These are phyloP conservation scores for Zaprionus inermis DNA, from an alignment of 1,140 invertebrate species.

Conservation along the genomic window DNA sequence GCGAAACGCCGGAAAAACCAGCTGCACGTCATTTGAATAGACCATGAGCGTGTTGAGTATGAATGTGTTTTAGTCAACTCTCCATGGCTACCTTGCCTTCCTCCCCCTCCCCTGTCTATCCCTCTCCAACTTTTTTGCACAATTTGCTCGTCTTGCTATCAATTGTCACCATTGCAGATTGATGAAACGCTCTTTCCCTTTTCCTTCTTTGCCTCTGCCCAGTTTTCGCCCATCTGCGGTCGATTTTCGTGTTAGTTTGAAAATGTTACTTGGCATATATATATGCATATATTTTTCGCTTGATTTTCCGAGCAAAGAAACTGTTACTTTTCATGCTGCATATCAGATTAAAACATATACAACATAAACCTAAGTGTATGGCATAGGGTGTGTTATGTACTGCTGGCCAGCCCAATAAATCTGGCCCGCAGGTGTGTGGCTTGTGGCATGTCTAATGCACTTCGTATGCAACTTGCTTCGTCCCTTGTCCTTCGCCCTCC, in stretches of 20 bases:
- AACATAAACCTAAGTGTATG: neutral
- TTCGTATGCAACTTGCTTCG: neutral
- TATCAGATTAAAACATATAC: neutral
- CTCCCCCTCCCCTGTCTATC: conserved; percentile 1
- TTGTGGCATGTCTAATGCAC: conserved; percentile 10
- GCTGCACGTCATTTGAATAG: conserved; percentile 75
- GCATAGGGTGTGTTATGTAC: neutral
- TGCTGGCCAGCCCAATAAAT: neutral
- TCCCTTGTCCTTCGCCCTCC: neutral
- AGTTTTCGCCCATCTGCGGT: neutral
- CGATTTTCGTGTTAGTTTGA: conserved; percentile 9
- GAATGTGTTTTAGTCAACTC: conserved; percentile 26
- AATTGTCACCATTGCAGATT: conserved; percentile 77
- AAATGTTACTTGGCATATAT: conserved; percentile 32
- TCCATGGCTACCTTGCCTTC: neutral
- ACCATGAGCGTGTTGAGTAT: conserved; percentile 20
- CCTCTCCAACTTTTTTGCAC: conserved; percentile 36
- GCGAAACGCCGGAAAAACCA: conserved; percentile 28
- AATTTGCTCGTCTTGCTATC: conserved; percentile 54
- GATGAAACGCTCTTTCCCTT: conserved; percentile 40
- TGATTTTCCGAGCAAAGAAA: conserved; percentile 36
- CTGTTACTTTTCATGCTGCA: conserved; percentile 23
- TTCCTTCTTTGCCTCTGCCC: neutral
- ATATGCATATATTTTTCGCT: conserved; percentile 36
- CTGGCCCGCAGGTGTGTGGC: conserved; percentile 6